Conservation (phyloP, 2,113 vertebrate species). For the Lepus timidus region DNA sequence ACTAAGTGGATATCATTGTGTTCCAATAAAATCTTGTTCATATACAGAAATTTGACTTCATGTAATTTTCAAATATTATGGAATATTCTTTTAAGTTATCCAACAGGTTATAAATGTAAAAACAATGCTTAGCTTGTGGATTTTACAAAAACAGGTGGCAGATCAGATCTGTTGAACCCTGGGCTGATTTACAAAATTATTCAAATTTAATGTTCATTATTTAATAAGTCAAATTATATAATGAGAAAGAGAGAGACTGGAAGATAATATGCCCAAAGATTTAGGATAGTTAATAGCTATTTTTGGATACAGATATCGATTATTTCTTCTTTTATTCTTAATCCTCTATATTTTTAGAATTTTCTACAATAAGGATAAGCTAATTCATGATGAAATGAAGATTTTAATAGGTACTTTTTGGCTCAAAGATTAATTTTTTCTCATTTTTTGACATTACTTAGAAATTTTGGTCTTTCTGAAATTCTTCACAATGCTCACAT, state of each 20-base stretch:
- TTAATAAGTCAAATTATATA: slow-evolving; percentile 24
- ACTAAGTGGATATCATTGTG: background rate
- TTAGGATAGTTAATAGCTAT: background rate
- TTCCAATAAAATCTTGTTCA: slow-evolving; percentile 24
- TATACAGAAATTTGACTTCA: background rate
- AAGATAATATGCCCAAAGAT: background rate
- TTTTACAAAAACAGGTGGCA: slow-evolving; percentile 14
- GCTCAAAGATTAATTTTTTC: slow-evolving; percentile 33
- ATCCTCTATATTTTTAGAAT: background rate
- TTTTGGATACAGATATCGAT: background rate
- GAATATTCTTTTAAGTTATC: background rate
- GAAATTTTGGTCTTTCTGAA: slow-evolving; percentile 47
- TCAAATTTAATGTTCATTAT: background rate
- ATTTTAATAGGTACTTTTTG: slow-evolving; percentile 17
- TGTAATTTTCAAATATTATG: background rate
- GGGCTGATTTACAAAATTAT: slow-evolving; percentile 3
- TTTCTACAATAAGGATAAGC: slow-evolving; percentile 4
- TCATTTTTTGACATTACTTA: slow-evolving; percentile 63
- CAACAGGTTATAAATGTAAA: slow-evolving; percentile 25
- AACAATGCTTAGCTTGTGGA: background rate
- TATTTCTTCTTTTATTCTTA: slow-evolving; percentile 19
- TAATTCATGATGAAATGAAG: slow-evolving; percentile 51
- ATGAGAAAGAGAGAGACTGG: background rate
- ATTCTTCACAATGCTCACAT: slow-evolving; percentile 38
- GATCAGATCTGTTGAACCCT: background rate